Conservation (phyloP, 1,140 invertebrate species). For the Leptestheria dahalacensis region DNA sequence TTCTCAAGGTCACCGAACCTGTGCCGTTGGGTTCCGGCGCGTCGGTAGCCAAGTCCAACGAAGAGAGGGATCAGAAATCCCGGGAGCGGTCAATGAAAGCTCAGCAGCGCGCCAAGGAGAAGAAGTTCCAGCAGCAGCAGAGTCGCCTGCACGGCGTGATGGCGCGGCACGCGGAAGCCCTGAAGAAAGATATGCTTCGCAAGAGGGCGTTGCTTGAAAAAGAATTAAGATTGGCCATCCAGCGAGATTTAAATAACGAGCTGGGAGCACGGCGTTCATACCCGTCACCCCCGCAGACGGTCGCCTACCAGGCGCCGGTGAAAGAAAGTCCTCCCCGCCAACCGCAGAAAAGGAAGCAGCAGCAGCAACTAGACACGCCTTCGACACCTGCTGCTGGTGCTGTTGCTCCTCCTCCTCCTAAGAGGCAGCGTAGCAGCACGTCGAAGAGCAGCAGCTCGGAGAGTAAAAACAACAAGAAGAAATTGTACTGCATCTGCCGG, state of each 20-base stretch:
- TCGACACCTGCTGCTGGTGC: too few species aligned
- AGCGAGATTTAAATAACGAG: conserved; percentile 31
- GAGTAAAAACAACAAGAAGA: conserved; percentile 66
- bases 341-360: conserved; percentile 21
- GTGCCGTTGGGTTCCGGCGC: conserved; percentile 1
- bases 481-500: conserved; percentile 82
- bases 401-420: conserved; percentile 20
- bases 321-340: neutral
- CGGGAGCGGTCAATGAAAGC: conserved; percentile 6
- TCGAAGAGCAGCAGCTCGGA: conserved; percentile 3
- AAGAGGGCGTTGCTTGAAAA: conserved; percentile 79
- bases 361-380: conserved; percentile 23
- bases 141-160: conserved; percentile 52
- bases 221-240: conserved; percentile 76
- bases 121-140: conserved; percentile 43
- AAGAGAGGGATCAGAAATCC: conserved; percentile 12
- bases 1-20: neutral
- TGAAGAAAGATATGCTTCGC: conserved; percentile 86
- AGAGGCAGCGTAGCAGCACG: conserved; percentile 16
- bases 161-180: conserved; percentile 71
- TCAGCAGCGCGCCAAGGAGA: conserved; percentile 32
- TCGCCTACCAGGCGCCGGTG: neutral
- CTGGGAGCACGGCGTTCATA: neutral
- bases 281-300: neutral
- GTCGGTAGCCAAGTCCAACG: neutral